Evolutionary conservation across 1,140 invertebrate genomes (phyloP), one percentile per base, ranked within the genome.

Genomic region (Temnothorax longispinosus): DNA sequence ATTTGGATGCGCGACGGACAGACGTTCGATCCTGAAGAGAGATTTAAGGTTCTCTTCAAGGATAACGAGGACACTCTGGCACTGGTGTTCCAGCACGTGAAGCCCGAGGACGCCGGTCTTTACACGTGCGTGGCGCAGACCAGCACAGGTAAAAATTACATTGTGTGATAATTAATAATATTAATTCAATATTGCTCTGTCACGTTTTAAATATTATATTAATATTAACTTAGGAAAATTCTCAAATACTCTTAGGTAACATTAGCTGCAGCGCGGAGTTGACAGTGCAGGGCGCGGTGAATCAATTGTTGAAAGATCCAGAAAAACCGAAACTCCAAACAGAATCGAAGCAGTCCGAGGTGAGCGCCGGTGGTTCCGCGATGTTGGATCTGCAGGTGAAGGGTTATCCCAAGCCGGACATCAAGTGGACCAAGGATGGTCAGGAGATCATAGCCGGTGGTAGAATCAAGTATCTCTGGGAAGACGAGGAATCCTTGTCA

Each of bases 121-220:
- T 99, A 99, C 94, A 99, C 99, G 0, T 99, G 98, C 92, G 98
- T 99, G 0, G 99, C 99, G 0, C 98, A 98, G 92, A 99, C 99
- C 1, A 97, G 97, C 47, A 97, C 97, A 85, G 98, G 98, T 54
- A 98, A 50, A 62, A 0, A 75, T 75, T 58, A 35, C 32, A 41
- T 41, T 38, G 7, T 2, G 18, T 32, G 50, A n/a, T 74, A 67
- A 44, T 41, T 69, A 47, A 50, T 10, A 38, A 38, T 15, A 27
- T 69, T 69, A 69, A 69, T 41, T 54, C 32, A 52, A 21, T 15
- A 58, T 58, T 77, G 8, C 15, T 27, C 27, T 62, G 8, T 15
- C 10, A 56, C 8, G 15, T 62, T 54, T 47, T 6, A 47, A 77
- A 64, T 44, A 47, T 58, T 44, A 32, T 44, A 21, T 76, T 41